Base-by-base conservation (phyloP, 2,797 vertebrate species). In the Enteromius thamalakanensis region DNA sequence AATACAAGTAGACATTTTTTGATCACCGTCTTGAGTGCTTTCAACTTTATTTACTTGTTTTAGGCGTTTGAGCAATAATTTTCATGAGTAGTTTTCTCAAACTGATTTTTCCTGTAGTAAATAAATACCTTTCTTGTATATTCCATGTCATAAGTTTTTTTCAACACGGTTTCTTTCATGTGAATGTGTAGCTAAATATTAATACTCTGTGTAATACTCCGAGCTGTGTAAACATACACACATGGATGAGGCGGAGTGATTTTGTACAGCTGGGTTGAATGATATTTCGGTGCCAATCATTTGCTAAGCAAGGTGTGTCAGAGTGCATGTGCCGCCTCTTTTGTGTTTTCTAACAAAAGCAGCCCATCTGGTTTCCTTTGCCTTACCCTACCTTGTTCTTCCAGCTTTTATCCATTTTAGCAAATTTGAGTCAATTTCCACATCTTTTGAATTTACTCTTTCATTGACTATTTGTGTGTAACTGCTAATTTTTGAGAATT, bases 321-420 rank as follows among this genome's bases (percentile, higher is more conserved):
- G 79, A 47, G 85, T 70, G 78, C 53, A 70, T 67, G 72, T 64
- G 51, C 78, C 37, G 26, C 67, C 83, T 71, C 83, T 86, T 86
- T 86, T 87, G 82, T 84, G 64, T 65, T 79, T 79, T 55, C 23
- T 21, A 87, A 87, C 87, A 86, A 87, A 87, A 84, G 84, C 72
- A 55, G 7, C 62, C 79, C 87, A 82, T 79, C 82, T 79, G 76
- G 47, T 40, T 76, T 76, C 19, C 42, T 71, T 47, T 76, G n/a
- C 55, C 60, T 83, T 64, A 71, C 58, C n/a, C 68, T 69, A 51
- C 60, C 69, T 71, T 26, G 23, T 37, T 40, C 80, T 26, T 29
- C 47, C 21, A 47, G 79, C 65, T 77, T 85, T 82, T 78, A 78
- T 82, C 71, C 17, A 55, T 72, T 86, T 86, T 42, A 70, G 34